Conservation (phyloP, 2,797 vertebrate species). For the Eulemur mongoz region DNA sequence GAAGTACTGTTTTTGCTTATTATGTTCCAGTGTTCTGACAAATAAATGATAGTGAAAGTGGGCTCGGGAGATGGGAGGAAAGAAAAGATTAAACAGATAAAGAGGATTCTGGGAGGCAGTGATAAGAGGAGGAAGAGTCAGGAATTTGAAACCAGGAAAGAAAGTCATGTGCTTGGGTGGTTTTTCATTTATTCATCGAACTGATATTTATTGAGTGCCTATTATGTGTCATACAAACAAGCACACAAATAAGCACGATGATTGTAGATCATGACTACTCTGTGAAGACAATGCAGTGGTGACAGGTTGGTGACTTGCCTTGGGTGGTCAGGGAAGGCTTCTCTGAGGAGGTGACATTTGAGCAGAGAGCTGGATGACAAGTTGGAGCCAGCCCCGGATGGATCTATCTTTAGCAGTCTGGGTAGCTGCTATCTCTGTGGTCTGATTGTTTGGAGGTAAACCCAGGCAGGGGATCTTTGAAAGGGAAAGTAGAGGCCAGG, state of each 20-base stretch:
- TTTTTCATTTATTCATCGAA: slow-evolving; percentile 22
- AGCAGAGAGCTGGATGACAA: not conserved
- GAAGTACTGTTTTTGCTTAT: not conserved
- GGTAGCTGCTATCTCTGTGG: not conserved
- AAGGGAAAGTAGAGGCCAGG: not conserved
- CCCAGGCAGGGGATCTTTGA: not conserved
- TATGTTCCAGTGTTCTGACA: not conserved
- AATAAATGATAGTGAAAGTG: slow-evolving; percentile 8
- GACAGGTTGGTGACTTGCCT: not conserved
- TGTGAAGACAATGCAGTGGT: not conserved
- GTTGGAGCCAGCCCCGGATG: not conserved
- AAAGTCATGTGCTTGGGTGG: not conserved
- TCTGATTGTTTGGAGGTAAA: slow-evolving; percentile 13
- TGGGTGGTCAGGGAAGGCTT: not conserved
- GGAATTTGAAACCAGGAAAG: slow-evolving; percentile 36
- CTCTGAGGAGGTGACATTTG: not conserved
- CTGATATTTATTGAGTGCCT: not conserved
- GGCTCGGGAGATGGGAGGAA: not conserved
- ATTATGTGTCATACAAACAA: not conserved
- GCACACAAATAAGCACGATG: not conserved
- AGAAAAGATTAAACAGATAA: not conserved
- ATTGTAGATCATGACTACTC: slow-evolving; percentile 34
- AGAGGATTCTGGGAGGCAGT: slow-evolving; percentile 1
- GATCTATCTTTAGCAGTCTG: slow-evolving; percentile 15
- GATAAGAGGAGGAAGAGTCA: not conserved